Evolutionary conservation across 2,797 vertebrate species (phyloP).

Genomic region (Periophthalmus magnuspinnatus): DNA sequence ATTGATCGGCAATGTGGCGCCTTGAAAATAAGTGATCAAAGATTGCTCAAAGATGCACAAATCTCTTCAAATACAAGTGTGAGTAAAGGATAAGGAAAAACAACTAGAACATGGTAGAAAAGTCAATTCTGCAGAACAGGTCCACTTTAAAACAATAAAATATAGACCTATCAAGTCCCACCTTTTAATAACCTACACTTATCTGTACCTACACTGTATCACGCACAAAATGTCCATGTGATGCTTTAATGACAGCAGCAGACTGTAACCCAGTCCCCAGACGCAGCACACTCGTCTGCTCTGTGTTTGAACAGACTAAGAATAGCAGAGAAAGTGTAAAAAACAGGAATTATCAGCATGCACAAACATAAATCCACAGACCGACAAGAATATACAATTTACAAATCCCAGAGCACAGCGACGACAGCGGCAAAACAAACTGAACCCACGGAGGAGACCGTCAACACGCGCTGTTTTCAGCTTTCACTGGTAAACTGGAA

Average conservation of each 20-base stretch:
- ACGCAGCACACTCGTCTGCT: constrained; percentile 21
- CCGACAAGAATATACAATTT: constrained; percentile 28
- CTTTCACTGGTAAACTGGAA: not conserved
- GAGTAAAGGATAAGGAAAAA: no score
- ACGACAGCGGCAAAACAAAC: constrained; percentile 15
- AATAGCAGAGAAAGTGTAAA: constrained; percentile 42
- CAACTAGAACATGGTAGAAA: no score
- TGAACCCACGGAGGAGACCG: not conserved
- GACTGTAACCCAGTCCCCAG: constrained; percentile 22
- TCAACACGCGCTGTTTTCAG: not conserved
- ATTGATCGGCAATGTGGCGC: no score
- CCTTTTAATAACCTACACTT: constrained; percentile 67
- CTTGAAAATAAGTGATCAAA: no score
- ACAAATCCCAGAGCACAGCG: constrained; percentile 16
- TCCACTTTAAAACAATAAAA: constrained; percentile 13
- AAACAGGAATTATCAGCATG: constrained; percentile 34
- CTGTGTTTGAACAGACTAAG: constrained; percentile 31
- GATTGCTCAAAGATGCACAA: no score
- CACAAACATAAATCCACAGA: constrained; percentile 28
- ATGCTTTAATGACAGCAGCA: constrained; percentile 57
- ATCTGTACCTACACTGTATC: constrained; percentile 50
- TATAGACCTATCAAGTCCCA: constrained; percentile 45
- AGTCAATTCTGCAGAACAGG: not conserved
- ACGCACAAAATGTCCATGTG: constrained; percentile 42
- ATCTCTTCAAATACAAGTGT: no score